Evolutionary conservation across 2,797 vertebrate species (phyloP), one percentile per base, ranked within the genome.

Genomic region (Carapus acus): DNA sequence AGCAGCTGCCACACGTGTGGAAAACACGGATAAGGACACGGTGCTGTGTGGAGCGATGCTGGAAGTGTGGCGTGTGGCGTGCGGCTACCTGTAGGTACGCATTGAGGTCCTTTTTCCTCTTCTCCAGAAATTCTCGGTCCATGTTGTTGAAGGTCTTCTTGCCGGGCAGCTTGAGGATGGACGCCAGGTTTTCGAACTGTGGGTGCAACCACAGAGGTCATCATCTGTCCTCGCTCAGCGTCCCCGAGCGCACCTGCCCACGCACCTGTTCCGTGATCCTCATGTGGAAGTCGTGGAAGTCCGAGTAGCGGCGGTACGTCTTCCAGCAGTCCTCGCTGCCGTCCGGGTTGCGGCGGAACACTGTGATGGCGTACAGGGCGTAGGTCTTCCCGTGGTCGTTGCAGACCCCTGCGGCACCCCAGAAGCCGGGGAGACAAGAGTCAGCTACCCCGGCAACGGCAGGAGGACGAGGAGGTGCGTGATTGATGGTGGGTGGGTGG

Each of bases 141-240:
- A 99, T 98, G 67, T 99, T 99, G 84, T 99, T 99, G 77, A 99
- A 99, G 11, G 96, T 98, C 83, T 95, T 98, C 73, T 99, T 99
- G 18, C 96, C 96, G 14, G 96, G 96, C 82, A 99, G 92, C 76
- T 91, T 97, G 55, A 99, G 86, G 74, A 97, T 91, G 29, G 88
- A 90, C 38, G 87, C 82, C 46, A 99, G 85, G 83, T 91, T 94
- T 85, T 97, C 94, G 89, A 98, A 97, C 96, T 99, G 72, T n/a
- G 75, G 60, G 50, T 13, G 12, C 4, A 42, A 21, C 45, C 34
- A 33, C 13, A n/a, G 8, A 3, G 19, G 57, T 44, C 8, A 43
- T 37, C 12, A 17, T 33, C 12, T 5, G 16, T 5, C 15, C 1
- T 39, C 2, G 31, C 9, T 7, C 31, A 8, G 12, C 31, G 27